phyloP scores from a whole-genome alignment of 2,113 vertebrate species.

The Calidris pugnax region DNA sequence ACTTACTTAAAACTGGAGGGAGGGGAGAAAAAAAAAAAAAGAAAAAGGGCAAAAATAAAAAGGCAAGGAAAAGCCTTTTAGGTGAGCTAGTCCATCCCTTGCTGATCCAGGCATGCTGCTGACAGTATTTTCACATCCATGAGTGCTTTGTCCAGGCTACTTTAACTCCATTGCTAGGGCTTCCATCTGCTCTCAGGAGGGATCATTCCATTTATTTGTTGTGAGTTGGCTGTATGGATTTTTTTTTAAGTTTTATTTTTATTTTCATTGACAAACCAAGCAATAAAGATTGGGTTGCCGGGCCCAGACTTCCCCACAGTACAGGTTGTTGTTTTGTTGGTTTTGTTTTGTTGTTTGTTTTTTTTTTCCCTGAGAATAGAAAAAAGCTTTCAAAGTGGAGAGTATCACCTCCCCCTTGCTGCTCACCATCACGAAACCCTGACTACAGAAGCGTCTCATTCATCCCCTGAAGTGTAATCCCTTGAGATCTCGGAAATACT shows the following conservation, averaged over 20 bases:
- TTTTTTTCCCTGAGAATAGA: background rate
- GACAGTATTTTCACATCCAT: slow-evolving; percentile 29
- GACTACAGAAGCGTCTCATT: background rate
- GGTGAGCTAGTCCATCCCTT: slow-evolving; percentile 31
- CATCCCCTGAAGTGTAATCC: slow-evolving; percentile 19
- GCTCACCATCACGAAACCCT: background rate
- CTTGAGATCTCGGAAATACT: slow-evolving; percentile 37
- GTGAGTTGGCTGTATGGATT: slow-evolving; percentile 50
- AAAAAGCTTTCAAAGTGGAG: slow-evolving; percentile 19
- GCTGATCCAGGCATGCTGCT: slow-evolving; percentile 31
- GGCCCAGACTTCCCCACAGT: background rate
- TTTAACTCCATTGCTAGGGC: slow-evolving; percentile 39
- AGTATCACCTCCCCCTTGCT: background rate
- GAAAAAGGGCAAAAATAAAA: background rate
- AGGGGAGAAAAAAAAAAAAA: too few relatives aligned
- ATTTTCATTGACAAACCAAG: slow-evolving; percentile 64
- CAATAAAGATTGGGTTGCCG: slow-evolving; percentile 46
- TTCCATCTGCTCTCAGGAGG: slow-evolving; percentile 18
- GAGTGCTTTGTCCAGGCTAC: slow-evolving; percentile 23
- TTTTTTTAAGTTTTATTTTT: slow-evolving; percentile 56
- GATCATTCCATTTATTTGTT: slow-evolving; percentile 58
- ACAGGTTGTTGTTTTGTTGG: background rate
- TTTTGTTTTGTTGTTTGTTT: too few relatives aligned
- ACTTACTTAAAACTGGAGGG: background rate
- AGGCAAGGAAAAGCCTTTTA: slow-evolving; percentile 18